Base-by-base conservation (phyloP, 2,797 vertebrate genomes). In the Stomatorhinus walkeri region DNA sequence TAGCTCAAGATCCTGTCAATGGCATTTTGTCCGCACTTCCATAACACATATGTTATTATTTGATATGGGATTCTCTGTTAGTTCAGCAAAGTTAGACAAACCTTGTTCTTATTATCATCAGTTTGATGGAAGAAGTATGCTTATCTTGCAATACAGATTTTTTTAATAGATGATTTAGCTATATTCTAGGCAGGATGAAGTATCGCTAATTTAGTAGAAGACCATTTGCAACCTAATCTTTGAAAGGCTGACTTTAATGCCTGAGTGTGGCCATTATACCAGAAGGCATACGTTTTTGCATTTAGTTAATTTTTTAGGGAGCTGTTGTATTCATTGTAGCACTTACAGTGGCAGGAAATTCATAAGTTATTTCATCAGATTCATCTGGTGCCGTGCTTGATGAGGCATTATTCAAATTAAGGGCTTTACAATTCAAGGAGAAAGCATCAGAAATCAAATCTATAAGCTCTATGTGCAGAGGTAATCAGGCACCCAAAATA, bases 371-470 rank as follows among this genome's bases (percentile, higher is more conserved):
- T 79, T 79, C 36, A 19, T 43, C 72, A 46, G 16, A 40, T n/a
- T 79, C 40, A 79, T 79, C 36, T 79, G 72, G 36, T 79, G 72
- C 43, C 19, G 14, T 79, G 72, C 72, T 79, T 46, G 40, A 79
- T 79, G 72, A 79, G 72, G 72, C 72, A 79, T 79, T 79, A 79
- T 79, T 79, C 72, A 79, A 79, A 79, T 46, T 43, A 79, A 9
- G 72, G 72, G 72, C 72, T 79, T 46, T 79, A n/a, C 72, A 1
- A 79, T 79, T 79, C 72, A 79, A 79, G 72, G 36, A 79, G 40
- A 79, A 79, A 43, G 72, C 36, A n/a, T 79, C 16, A 43, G 72
- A 79, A 79, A 43, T 79, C 36, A 79, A 79, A 79, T 79, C 36
- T 79, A 36, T 79, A 79, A 79, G 72, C 16, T n/a, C 40, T 79